These are phyloP conservation scores for Lasioglossum albipes DNA, from an alignment of 1,140 invertebrate species.

Conservation along the genomic window DNA sequence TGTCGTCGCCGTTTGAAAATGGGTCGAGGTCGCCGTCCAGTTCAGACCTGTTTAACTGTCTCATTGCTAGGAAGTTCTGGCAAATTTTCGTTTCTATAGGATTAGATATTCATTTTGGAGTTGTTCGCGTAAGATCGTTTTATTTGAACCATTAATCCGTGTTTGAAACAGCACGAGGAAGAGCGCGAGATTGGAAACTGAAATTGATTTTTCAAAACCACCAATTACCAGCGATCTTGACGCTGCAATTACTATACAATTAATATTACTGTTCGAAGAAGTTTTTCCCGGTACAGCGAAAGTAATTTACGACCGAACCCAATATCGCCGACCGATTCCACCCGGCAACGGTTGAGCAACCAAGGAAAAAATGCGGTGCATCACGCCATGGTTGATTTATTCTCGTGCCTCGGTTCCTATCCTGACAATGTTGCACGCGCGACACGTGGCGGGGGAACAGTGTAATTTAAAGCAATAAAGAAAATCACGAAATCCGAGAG, in stretches of 20 bases:
- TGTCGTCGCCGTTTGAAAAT: background rate
- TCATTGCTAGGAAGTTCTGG: background rate
- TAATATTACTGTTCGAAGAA: too few species aligned
- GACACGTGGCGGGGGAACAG: conserved; percentile 12
- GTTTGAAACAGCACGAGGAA: too few species aligned
- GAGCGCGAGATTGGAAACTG: too few species aligned
- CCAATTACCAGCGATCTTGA: too few species aligned
- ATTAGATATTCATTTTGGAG: too few species aligned
- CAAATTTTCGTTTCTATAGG: too few species aligned
- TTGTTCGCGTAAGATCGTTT: too few species aligned
- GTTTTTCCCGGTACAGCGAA: background rate
- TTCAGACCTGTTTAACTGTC: background rate
- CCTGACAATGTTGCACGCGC: conserved; percentile 8
- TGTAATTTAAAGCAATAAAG: conserved; percentile 44
- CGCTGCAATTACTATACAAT: too few species aligned
- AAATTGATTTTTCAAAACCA: too few species aligned
- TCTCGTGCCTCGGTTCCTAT: background rate
- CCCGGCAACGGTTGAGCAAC: background rate
- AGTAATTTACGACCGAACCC: background rate
- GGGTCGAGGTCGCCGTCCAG: conserved; percentile 1
- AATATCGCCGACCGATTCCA: background rate
- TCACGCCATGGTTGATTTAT: conserved; percentile 11
- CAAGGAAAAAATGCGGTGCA: background rate
- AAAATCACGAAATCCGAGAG: conserved; percentile 44
- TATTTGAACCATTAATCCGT: too few species aligned